These are phyloP conservation scores for Chromobotia macracanthus DNA, from an alignment of 2,797 vertebrate genomes.

Conservation along the genomic window DNA sequence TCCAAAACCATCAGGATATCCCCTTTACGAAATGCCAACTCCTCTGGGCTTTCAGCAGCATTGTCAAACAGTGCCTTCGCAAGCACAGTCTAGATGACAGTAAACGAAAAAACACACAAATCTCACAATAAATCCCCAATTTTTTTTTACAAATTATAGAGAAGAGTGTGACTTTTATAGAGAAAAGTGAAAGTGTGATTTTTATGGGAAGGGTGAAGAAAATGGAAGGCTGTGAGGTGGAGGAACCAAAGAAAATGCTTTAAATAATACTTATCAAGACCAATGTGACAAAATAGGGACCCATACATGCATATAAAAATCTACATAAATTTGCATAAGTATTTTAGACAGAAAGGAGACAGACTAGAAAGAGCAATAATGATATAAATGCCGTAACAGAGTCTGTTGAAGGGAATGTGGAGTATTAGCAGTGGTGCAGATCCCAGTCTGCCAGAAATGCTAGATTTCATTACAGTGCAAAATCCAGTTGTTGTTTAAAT, in stretches of 20 bases:
- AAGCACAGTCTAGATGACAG: slow-evolving; percentile 81
- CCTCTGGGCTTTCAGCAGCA: slow-evolving; percentile 88
- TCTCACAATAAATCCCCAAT: neutral
- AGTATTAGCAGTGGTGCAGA: neutral
- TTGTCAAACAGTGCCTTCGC: slow-evolving; percentile 92
- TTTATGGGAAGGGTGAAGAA: neutral
- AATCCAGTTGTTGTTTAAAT: slow-evolving; percentile 39
- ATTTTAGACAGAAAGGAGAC: neutral
- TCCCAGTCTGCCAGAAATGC: slow-evolving; percentile 20
- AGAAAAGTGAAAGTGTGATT: too few relatives aligned
- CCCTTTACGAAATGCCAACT: slow-evolving; percentile 89
- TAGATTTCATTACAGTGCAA: slow-evolving; percentile 7
- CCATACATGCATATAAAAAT: neutral
- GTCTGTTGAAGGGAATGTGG: neutral
- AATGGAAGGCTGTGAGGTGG: neutral
- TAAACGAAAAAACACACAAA: slow-evolving; percentile 10
- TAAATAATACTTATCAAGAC: neutral
- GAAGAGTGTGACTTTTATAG: slow-evolving; percentile 14
- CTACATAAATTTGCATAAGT: neutral
- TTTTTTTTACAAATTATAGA: neutral
- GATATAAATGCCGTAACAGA: neutral
- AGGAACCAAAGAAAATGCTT: neutral
- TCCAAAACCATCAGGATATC: slow-evolving; percentile 91
- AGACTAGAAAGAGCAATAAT: neutral
- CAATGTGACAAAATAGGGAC: neutral